Percentiles rank a stretch among this genome's conserved stretches.
phyloP scores from a whole-genome alignment of 2,113 vertebrate genomes.

The Leucopsar rothschildi region DNA sequence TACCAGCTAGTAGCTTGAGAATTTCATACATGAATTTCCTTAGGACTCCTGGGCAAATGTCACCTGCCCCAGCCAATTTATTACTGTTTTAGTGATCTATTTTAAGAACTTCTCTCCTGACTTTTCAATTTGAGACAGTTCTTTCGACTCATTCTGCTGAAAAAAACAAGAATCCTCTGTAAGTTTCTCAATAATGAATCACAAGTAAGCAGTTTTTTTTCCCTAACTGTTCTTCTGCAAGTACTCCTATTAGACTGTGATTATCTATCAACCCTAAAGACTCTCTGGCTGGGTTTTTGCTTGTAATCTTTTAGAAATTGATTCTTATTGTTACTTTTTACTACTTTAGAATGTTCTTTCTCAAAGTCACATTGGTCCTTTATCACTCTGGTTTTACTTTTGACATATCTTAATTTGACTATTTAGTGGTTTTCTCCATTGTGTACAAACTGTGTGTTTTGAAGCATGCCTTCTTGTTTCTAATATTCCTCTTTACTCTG shows the following conservation, averaged over 20 bases:
- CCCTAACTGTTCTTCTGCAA: not conserved
- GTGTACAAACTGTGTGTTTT: not conserved
- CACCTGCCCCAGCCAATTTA: not conserved
- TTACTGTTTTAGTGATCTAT: not conserved
- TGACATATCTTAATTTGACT: not conserved
- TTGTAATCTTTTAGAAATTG: not conserved
- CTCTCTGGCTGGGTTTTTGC: not conserved
- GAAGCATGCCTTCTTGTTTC: not conserved
- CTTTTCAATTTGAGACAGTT: not conserved
- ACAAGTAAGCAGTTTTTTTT: not conserved
- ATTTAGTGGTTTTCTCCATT: not conserved
- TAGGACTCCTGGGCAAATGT: not conserved
- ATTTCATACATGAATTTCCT: not conserved
- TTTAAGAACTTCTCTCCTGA: not conserved
- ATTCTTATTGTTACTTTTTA: not conserved
- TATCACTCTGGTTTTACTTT: not conserved
- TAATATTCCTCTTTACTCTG: not conserved
- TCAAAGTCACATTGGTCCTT: not conserved
- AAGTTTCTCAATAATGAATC: not conserved
- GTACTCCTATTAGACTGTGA: not conserved
- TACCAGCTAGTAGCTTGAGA: not conserved
- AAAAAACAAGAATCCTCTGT: not conserved
- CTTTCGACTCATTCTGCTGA: not conserved
- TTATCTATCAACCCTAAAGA: not conserved
- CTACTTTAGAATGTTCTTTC: not conserved